Conservation (phyloP, 2,888 invertebrate genomes). For the Drosophila paramelanica region DNA sequence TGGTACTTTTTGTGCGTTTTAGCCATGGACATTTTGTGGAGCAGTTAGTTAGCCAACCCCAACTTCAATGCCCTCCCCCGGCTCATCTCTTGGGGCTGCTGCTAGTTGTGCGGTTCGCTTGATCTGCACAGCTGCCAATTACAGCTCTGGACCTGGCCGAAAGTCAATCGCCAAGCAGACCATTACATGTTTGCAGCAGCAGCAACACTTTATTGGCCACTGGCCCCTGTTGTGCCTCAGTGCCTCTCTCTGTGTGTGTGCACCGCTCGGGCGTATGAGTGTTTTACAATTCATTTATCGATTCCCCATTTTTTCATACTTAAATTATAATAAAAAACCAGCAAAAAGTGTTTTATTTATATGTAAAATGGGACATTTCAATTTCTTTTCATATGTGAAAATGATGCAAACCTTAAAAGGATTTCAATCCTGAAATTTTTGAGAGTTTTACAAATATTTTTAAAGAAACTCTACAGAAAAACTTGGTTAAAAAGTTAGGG, state of each 20-base stretch:
- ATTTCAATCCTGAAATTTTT: no score
- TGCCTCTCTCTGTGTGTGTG: neutral
- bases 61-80: neutral
- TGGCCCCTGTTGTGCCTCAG: conserved; percentile 12
- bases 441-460: no score
- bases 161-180: conserved; percentile 63
- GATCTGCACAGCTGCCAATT: conserved; percentile 66
- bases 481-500: no score
- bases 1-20: conserved; percentile 50
- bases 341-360: no score
- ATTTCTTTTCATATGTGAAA: no score
- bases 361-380: no score
- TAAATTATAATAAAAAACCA: no score
- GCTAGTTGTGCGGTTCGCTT: conserved; percentile 38
- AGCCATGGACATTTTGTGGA: conserved; percentile 52
- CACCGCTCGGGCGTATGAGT: conserved; percentile 41
- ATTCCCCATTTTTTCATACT: neutral
- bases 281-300: conserved; percentile 45
- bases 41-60: conserved; percentile 33
- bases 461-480: no score
- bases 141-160: conserved; percentile 47
- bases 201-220: conserved; percentile 41
- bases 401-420: no score
- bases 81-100: conserved; percentile 3
- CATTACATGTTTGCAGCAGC: conserved; percentile 34